Evolutionary conservation across 2,797 vertebrate species (phyloP), one percentile per base, ranked within the genome.

Genomic region (Xenentodon cancila): DNA sequence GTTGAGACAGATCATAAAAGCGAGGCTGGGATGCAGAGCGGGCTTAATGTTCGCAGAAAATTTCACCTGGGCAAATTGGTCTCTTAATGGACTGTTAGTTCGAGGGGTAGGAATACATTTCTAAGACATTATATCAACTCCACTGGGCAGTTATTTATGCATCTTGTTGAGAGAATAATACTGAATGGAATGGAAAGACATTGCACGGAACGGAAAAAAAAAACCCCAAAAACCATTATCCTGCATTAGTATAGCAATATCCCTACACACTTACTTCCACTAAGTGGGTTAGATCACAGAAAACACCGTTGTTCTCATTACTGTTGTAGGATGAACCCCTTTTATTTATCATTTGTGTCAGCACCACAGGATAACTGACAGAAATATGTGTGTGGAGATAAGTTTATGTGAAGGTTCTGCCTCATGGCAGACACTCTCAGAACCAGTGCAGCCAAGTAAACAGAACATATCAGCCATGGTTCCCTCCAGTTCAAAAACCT

Each of bases 71-170:
- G 50, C 71, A 68, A 30, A 64, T 37, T n/a, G 21, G 0, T 61
- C 40, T 64, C 13, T 68, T 34, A 47, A 61, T 73, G 63, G 50
- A 81, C 51, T 53, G 68, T 77, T 66, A 66, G 51, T 51, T 22
- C 19, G 54, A 74, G 42, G 48, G 50, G 49, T 32, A 56, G 58
- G 22, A 74, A 55, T 50, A 51, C 19, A 9, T 37, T 20, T 73
- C 20, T 17, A 7, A 43, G 44, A 25, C 25, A 25, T 25, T 3
- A 32, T 30, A 48, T 22, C 27, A 49, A 17, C 32, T 43, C 71
- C 22, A 44, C 1, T 9, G 20, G 7, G 18, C 68, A 37, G 18
- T 37, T 45, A 4, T 73, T 43, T 50, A 46, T 59, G 12, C 44
- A 47, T 48, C 20, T 47, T 55, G 17, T 27, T 57, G 9, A 37